Conservation (phyloP, 2,113 vertebrate genomes). For the Ellobius talpinus region DNA sequence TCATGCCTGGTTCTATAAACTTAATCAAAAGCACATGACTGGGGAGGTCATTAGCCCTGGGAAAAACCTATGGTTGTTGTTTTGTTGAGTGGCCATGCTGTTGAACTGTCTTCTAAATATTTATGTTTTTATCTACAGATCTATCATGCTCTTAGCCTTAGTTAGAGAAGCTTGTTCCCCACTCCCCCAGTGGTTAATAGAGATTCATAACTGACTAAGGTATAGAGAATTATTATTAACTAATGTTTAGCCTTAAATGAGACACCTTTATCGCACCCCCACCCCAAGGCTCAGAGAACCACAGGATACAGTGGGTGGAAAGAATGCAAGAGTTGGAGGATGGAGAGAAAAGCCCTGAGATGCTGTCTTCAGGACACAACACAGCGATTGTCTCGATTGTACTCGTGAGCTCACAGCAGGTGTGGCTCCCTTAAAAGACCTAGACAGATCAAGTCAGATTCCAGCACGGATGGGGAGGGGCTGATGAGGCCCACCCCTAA, state of each 20-base stretch:
- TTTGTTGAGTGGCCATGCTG: neutral
- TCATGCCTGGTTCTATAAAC: neutral
- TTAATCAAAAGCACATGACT: neutral
- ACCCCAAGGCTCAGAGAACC: neutral
- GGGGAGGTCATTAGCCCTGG: neutral
- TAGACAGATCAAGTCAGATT: neutral
- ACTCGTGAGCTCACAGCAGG: too few relatives aligned
- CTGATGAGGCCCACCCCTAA: neutral
- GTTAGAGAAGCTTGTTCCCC: too few relatives aligned
- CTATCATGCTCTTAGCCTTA: neutral
- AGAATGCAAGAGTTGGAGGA: too few relatives aligned
- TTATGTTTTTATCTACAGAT: neutral
- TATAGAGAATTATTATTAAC: neutral
- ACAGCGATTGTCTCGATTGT: too few relatives aligned
- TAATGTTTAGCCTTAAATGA: neutral
- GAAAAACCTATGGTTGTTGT: neutral
- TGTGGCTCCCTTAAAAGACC: neutral
- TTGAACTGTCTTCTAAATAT: neutral
- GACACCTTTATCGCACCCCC: too few relatives aligned
- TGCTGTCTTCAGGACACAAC: too few relatives aligned
- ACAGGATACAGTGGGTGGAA: neutral
- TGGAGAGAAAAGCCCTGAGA: too few relatives aligned
- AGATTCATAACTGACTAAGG: neutral
- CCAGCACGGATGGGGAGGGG: neutral
- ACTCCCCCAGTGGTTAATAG: neutral